These are phyloP conservation scores for Carollia perspicillata DNA, from an alignment of 2,113 vertebrate genomes.

Conservation along the genomic window DNA sequence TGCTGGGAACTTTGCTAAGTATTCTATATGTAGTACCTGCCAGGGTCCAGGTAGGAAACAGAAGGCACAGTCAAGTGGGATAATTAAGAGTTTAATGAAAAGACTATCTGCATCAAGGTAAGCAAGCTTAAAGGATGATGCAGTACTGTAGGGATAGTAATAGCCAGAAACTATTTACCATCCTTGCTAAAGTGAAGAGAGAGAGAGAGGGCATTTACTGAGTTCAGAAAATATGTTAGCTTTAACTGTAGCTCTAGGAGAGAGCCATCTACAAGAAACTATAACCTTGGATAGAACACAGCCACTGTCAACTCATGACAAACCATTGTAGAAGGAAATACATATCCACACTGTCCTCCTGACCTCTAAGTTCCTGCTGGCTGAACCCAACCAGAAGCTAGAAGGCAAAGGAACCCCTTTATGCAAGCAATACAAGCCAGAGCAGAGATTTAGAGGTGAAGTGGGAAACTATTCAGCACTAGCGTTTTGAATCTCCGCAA, in stretches of 20 bases:
- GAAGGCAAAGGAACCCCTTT: background rate
- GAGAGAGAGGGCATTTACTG: background rate
- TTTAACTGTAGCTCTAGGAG: background rate
- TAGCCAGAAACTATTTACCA: background rate
- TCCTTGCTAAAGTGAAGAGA: background rate
- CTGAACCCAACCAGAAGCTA: background rate
- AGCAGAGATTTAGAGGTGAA: background rate
- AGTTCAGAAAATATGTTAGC: background rate
- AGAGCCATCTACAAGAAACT: background rate
- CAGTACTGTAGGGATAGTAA: background rate
- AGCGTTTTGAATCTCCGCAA: background rate
- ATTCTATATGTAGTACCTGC: background rate
- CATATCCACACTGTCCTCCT: background rate
- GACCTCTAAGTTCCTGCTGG: background rate
- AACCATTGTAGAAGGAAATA: background rate
- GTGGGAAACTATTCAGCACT: background rate
- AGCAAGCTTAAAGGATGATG: background rate
- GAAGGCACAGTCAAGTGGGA: constrained; percentile 1
- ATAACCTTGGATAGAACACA: background rate
- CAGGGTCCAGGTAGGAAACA: constrained; percentile 9
- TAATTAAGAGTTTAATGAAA: constrained; percentile 37
- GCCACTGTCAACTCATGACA: background rate
- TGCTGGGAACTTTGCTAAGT: constrained; percentile 15
- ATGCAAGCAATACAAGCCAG: background rate
- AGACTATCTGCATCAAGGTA: background rate